Percentiles rank a stretch among this genome's conserved stretches.
Evolutionary conservation across 2,888 invertebrate genomes (phyloP).

Genomic region (Pachycephus smyrnensis): DNA sequence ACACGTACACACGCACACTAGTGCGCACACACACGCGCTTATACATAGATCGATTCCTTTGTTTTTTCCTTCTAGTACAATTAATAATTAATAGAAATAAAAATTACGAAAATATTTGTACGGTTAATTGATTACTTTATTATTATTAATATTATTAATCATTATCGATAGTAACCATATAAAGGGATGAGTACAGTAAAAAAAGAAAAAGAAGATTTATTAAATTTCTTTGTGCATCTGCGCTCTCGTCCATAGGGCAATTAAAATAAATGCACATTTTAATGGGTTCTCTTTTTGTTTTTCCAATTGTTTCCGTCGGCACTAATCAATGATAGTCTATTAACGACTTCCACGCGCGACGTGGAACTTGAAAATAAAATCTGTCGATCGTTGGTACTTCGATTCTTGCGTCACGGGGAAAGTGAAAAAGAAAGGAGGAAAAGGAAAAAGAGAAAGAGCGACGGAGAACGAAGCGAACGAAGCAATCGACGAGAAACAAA

Average conservation of each 20-base stretch:
- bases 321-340: not conserved
- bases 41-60: not conserved
- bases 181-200: conserved; percentile 6
- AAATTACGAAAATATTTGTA: conserved; percentile 17
- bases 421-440: not conserved
- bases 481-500: not conserved
- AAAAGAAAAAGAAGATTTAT: not conserved
- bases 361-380: not conserved
- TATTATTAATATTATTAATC: conserved; percentile 11
- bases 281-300: not conserved
- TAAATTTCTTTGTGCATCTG: not conserved
- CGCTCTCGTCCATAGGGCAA: not conserved
- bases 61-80: not conserved
- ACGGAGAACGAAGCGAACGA: not conserved
- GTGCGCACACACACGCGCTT: not conserved
- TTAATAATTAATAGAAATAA: conserved; percentile 12
- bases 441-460: not conserved
- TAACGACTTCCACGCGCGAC: not conserved
- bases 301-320: not conserved
- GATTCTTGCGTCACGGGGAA: not conserved
- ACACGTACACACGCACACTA: not conserved
- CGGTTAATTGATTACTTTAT: conserved; percentile 16
- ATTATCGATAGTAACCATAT: conserved; percentile 7
- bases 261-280: conserved; percentile 7
- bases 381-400: not conserved